Evolutionary conservation across 2,888 invertebrate genomes (phyloP).

Genomic region (Ferrisia virgata): DNA sequence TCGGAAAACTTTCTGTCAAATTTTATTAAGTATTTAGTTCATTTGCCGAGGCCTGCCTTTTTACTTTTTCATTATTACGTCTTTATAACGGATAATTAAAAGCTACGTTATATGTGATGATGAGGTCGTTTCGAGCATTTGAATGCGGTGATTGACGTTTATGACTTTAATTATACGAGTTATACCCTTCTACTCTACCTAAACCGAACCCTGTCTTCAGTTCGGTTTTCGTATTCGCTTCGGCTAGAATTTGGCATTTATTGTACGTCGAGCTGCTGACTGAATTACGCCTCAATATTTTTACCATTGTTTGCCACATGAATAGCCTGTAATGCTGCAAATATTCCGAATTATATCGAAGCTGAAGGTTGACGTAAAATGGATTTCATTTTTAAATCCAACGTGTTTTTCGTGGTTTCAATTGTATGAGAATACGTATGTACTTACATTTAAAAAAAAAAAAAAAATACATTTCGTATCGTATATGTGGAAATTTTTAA

Average conservation of each 20-base stretch:
- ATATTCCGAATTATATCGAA: neutral
- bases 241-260: neutral
- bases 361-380: neutral
- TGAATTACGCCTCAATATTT: neutral
- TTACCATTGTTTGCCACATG: neutral
- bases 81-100: slow-evolving; percentile 2
- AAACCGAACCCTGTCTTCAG: neutral
- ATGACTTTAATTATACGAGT: neutral
- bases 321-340: neutral
- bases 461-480: too few relatives aligned
- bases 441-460: too few relatives aligned
- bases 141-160: slow-evolving; percentile 19
- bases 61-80: neutral
- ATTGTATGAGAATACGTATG: too few relatives aligned
- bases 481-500: too few relatives aligned
- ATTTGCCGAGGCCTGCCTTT: slow-evolving; percentile 6
- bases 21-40: slow-evolving; percentile 20
- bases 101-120: neutral
- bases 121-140: neutral
- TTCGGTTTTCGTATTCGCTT: neutral
- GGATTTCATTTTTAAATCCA: neutral
- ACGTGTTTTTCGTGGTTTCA: neutral
- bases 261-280: neutral
- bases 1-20: neutral
- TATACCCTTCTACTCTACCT: neutral